Conservation (phyloP, 1,140 invertebrate species). For the Pseudomyrmex sp. region DNA sequence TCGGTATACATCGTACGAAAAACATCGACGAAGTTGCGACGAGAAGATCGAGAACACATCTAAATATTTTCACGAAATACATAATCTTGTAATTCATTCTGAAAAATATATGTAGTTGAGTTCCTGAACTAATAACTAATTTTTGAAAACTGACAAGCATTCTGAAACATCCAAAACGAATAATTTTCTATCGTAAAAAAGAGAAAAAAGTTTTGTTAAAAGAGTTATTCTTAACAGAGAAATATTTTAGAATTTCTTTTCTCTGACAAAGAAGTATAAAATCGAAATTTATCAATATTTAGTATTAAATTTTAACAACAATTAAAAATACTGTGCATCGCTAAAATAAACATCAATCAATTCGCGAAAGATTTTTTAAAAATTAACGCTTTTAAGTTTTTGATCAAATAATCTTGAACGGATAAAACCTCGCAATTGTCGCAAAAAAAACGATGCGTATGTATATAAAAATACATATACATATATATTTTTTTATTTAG, state of each 20-base stretch:
- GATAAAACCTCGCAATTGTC: background rate
- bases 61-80: constrained; percentile 42
- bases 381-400: background rate
- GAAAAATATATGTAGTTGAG: background rate
- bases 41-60: constrained; percentile 6
- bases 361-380: background rate
- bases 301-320: too few relatives aligned
- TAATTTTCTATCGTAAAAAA: background rate
- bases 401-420: constrained; percentile 23
- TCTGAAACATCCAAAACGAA: background rate
- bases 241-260: too few relatives aligned
- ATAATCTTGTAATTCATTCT: background rate
- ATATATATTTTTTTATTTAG: too few relatives aligned
- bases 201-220: too few relatives aligned
- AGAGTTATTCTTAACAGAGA: too few relatives aligned
- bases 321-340: too few relatives aligned
- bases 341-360: background rate
- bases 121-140: background rate
- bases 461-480: background rate
- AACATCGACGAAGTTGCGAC: constrained; percentile 22
- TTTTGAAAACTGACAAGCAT: background rate
- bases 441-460: constrained; percentile 11
- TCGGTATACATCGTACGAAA: constrained; percentile 27
- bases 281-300: background rate
- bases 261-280: too few relatives aligned